Conservation (phyloP, 2,113 vertebrate genomes). For the Rattus rattus region DNA sequence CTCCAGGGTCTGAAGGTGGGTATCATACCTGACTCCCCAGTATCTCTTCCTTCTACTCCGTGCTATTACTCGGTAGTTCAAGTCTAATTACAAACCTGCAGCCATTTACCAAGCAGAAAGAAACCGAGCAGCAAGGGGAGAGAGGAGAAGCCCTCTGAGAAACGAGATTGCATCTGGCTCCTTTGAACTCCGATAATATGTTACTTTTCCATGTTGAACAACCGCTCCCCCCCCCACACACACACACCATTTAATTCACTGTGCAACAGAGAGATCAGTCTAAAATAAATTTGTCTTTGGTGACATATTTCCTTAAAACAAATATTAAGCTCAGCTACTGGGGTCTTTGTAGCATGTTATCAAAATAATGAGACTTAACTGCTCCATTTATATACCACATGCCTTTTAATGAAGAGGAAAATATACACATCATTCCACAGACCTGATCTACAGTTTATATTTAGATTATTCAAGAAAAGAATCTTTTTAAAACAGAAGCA, state of each 20-base stretch:
- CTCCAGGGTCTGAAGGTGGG: background rate
- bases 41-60: background rate
- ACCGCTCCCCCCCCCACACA: background rate
- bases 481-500: constrained; percentile 23
- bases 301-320: constrained; percentile 62
- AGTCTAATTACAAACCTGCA: background rate
- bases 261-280: constrained; percentile 43
- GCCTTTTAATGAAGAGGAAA: constrained; percentile 57
- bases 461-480: constrained; percentile 48
- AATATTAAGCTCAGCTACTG: constrained; percentile 66
- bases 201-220: background rate
- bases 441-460: constrained; percentile 57
- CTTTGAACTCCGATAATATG: background rate
- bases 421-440: constrained; percentile 42
- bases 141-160: background rate
- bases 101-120: background rate
- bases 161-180: constrained; percentile 6
- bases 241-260: constrained; percentile 34
- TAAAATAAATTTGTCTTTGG: constrained; percentile 67
- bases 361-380: constrained; percentile 72
- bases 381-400: constrained; percentile 50
- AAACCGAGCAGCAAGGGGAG: background rate
- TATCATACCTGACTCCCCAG: background rate
- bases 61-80: background rate
- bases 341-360: constrained; percentile 56